These are phyloP conservation scores for Xiphias gladius DNA, from an alignment of 2,113 vertebrate species.

Conservation along the genomic window DNA sequence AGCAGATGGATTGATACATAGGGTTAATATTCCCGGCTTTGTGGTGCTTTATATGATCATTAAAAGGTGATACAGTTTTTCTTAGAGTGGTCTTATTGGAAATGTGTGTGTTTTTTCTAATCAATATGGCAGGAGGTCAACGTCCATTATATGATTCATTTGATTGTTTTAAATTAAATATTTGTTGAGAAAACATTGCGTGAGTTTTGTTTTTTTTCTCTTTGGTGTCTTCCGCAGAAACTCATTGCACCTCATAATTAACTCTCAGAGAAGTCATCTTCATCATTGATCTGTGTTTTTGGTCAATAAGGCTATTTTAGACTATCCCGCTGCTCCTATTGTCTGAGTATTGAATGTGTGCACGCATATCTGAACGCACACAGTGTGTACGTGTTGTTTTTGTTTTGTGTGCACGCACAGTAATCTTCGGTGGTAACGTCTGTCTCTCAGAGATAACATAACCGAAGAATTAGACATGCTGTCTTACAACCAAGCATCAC, in stretches of 20 bases:
- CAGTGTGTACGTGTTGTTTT: constrained; percentile 39
- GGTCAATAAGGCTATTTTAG: constrained; percentile 68
- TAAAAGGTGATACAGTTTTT: constrained; percentile 48
- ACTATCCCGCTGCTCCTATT: constrained; percentile 51
- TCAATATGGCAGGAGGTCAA: constrained; percentile 39
- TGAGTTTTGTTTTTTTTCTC: neutral
- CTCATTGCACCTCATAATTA: constrained; percentile 61
- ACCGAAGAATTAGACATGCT: constrained; percentile 76
- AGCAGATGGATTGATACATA: constrained; percentile 24
- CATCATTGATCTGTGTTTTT: constrained; percentile 62
- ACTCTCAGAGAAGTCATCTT: constrained; percentile 52
- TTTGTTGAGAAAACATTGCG: constrained; percentile 38
- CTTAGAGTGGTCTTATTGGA: constrained; percentile 13
- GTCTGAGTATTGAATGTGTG: constrained; percentile 54
- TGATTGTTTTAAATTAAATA: constrained; percentile 36
- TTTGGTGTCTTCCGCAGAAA: constrained; percentile 40
- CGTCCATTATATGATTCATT: constrained; percentile 13
- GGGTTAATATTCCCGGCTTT: constrained; percentile 44
- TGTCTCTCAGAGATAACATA: constrained; percentile 82
- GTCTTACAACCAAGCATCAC: constrained; percentile 74
- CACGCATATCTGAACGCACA: constrained; percentile 38
- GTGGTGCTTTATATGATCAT: constrained; percentile 38
- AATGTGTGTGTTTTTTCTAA: neutral
- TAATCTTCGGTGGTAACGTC: constrained; percentile 78
- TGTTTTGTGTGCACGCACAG: constrained; percentile 42